Evolutionary conservation across 2,797 vertebrate genomes (phyloP).

Genomic region (Antennarius maculatus): DNA sequence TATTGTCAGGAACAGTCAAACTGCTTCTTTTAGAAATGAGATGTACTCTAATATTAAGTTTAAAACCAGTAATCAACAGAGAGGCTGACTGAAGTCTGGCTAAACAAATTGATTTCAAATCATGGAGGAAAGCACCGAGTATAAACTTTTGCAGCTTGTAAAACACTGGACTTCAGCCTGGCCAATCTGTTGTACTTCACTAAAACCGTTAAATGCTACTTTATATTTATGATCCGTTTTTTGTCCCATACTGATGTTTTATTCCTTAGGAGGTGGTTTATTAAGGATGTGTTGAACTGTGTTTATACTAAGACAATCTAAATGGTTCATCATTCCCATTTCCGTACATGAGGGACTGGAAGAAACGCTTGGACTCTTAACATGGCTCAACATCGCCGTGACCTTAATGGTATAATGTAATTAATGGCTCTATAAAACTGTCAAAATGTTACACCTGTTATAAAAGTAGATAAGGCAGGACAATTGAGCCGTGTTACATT

Average conservation of each 20-base stretch:
- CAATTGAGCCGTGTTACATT: neutral
- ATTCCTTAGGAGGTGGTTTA: no score
- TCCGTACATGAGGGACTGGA: no score
- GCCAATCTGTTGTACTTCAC: no score
- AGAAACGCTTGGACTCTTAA: neutral
- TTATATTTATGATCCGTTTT: no score
- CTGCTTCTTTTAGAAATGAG: neutral
- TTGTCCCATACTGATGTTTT: no score
- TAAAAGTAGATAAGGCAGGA: neutral
- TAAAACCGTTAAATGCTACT: no score
- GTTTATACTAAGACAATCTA: neutral
- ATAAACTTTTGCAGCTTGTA: no score
- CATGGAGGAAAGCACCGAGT: no score
- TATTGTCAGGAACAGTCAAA: neutral
- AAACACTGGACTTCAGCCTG: no score
- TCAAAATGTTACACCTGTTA: neutral
- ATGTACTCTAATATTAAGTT: neutral
- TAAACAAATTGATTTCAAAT: neutral
- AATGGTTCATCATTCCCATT: neutral
- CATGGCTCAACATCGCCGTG: neutral
- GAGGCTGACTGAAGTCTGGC: neutral
- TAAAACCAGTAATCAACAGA: no score
- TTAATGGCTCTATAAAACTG: neutral
- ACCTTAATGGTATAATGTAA: neutral
- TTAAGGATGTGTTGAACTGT: no score